These are phyloP conservation scores for Germaria angustata DNA, from an alignment of 2,888 invertebrate genomes.

Conservation along the genomic window DNA sequence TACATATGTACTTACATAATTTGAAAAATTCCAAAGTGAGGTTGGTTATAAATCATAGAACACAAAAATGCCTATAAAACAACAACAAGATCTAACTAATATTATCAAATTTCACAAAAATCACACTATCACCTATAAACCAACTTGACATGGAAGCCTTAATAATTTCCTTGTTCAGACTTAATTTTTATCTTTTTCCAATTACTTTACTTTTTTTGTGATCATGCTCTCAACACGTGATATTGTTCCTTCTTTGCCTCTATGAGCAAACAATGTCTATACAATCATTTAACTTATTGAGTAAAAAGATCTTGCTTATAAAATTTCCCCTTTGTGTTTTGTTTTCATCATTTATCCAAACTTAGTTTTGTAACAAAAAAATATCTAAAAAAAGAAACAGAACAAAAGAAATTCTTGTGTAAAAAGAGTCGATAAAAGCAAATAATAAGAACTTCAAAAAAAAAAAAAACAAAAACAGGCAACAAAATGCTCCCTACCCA, in stretches of 20 bases:
- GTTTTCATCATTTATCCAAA: slow-evolving; percentile 59
- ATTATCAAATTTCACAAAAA: background rate
- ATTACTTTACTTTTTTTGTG: background rate
- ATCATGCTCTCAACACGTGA: slow-evolving; percentile 64
- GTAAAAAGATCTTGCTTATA: slow-evolving; percentile 13
- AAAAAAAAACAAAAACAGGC: background rate
- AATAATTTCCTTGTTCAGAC: slow-evolving; percentile 39
- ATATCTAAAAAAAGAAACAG: no score
- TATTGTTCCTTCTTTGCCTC: slow-evolving; percentile 31
- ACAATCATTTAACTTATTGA: background rate
- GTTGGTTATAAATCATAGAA: background rate
- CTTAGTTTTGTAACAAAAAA: slow-evolving; percentile 22
- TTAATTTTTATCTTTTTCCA: background rate
- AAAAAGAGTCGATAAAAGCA: slow-evolving; percentile 20
- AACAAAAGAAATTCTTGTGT: slow-evolving; percentile 34
- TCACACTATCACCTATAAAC: background rate
- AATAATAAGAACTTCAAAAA: slow-evolving; percentile 18
- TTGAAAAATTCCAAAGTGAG: background rate
- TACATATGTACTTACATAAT: no score
- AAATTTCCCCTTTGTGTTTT: slow-evolving; percentile 49
- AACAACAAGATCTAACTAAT: background rate
- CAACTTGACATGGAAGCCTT: slow-evolving; percentile 27
- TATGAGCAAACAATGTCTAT: background rate
- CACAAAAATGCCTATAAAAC: no score
- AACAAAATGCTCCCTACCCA: no score